These are phyloP conservation scores for Apodemia hepburni DNA, from an alignment of 2,888 invertebrate genomes.

Conservation along the genomic window DNA sequence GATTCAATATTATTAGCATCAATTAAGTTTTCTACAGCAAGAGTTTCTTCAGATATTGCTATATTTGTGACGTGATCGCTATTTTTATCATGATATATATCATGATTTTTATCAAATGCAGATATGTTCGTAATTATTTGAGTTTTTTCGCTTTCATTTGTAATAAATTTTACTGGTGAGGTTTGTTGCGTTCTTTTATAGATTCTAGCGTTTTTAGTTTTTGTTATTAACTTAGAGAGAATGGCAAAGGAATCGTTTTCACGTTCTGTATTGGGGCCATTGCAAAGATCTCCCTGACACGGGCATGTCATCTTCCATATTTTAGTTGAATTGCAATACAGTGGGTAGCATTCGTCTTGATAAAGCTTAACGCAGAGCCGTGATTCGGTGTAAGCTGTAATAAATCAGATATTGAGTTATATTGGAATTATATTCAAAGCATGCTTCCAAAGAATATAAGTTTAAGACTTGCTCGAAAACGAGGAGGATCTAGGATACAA, in stretches of 20 bases:
- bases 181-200: slow-evolving; percentile 33
- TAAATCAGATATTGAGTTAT: too few relatives aligned
- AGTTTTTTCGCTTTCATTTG: slow-evolving; percentile 27
- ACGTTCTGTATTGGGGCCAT: slow-evolving; percentile 56
- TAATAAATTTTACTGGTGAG: slow-evolving; percentile 25
- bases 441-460: too few relatives aligned
- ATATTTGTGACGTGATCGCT: slow-evolving; percentile 31
- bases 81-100: slow-evolving; percentile 21
- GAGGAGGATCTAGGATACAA: too few relatives aligned
- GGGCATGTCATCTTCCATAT: slow-evolving; percentile 69
- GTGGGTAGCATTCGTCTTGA: slow-evolving; percentile 67
- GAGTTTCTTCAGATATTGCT: slow-evolving; percentile 25
- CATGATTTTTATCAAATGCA: slow-evolving; percentile 26
- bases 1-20: slow-evolving; percentile 3
- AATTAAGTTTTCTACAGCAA: slow-evolving; percentile 3
- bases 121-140: slow-evolving; percentile 36
- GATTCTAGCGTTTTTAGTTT: slow-evolving; percentile 34
- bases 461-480: too few relatives aligned
- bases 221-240: slow-evolving; percentile 36
- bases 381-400: slow-evolving; percentile 58
- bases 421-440: too few relatives aligned
- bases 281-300: slow-evolving; percentile 65
- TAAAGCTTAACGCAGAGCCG: slow-evolving; percentile 67
- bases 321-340: slow-evolving; percentile 63
- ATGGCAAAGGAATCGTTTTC: slow-evolving; percentile 55